Evolutionary conservation across 23 tunicate genomes (phyloP).

Genomic region (Aplidium turbinatum): DNA sequence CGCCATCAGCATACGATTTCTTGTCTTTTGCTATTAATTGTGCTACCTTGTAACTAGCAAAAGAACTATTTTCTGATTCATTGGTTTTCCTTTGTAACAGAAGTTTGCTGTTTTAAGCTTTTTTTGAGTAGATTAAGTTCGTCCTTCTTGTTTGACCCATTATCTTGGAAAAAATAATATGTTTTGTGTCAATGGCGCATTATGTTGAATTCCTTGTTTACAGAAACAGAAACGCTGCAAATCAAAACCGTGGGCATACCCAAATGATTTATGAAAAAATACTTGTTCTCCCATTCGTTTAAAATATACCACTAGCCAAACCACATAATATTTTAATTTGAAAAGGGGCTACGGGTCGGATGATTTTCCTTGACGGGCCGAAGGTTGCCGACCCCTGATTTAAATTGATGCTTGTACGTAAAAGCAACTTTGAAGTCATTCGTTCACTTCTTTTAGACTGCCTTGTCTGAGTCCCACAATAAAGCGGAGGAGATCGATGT

Average conservation of each 20-base stretch:
- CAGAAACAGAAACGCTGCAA: slow-evolving; percentile 18
- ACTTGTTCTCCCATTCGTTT: slow-evolving; percentile 36
- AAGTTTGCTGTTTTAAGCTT: slow-evolving; percentile 13
- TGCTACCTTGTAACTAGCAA: slow-evolving; percentile 53
- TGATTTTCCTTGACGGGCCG: too few species aligned
- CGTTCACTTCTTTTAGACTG: slow-evolving; percentile 31
- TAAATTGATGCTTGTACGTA: too few species aligned
- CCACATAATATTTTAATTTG: too few species aligned
- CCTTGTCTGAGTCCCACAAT: slow-evolving; percentile 53
- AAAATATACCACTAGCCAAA: too few species aligned
- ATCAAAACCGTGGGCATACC: slow-evolving; percentile 1
- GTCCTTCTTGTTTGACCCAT: slow-evolving; percentile 51
- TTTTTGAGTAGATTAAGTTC: slow-evolving; percentile 45
- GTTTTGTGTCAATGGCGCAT: slow-evolving; percentile 35
- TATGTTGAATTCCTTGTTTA: slow-evolving; percentile 34
- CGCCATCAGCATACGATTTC: slow-evolving; percentile 62
- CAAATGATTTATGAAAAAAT: slow-evolving; percentile 29
- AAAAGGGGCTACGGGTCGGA: too few species aligned
- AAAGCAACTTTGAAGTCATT: too few species aligned
- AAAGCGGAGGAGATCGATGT: slow-evolving; percentile 67
- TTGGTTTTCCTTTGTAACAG: slow-evolving; percentile 6
- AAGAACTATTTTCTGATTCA: too few species aligned
- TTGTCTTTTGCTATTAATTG: slow-evolving; percentile 42
- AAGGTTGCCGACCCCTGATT: too few species aligned
- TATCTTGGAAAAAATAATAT: slow-evolving; percentile 6